Evolutionary conservation across 2,797 vertebrate species (phyloP).

Genomic region (Hydrolagus colliei): DNA sequence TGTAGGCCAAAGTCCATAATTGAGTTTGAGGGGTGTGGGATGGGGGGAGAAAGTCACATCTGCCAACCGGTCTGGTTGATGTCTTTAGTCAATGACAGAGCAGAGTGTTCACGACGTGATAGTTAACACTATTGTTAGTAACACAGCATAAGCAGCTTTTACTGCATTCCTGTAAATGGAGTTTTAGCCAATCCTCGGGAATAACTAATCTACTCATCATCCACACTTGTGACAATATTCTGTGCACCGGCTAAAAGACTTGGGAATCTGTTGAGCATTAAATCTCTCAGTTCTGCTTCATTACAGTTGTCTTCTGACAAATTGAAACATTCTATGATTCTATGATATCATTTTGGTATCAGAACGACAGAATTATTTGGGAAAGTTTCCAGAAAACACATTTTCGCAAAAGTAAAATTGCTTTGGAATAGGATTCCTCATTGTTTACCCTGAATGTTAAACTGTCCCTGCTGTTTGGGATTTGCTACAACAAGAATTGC

Average conservation of each 20-base stretch:
- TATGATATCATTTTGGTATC: neutral
- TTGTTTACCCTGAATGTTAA: neutral
- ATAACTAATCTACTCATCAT: too few relatives aligned
- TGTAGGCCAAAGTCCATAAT: too few relatives aligned
- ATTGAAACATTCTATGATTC: neutral
- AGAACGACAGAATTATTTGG: neutral
- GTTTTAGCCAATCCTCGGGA: too few relatives aligned
- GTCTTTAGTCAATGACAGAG: too few relatives aligned
- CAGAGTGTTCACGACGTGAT: too few relatives aligned
- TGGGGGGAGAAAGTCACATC: too few relatives aligned
- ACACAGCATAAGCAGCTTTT: too few relatives aligned
- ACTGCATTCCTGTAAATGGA: too few relatives aligned
- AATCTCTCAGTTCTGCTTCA: neutral
- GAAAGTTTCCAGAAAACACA: neutral
- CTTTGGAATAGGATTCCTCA: neutral
- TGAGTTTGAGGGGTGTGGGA: too few relatives aligned
- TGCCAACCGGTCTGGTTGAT: too few relatives aligned
- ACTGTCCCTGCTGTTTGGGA: neutral
- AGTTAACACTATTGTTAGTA: too few relatives aligned
- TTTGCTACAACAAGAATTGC: neutral
- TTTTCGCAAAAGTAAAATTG: neutral
- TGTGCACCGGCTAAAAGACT: neutral
- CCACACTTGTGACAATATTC: too few relatives aligned
- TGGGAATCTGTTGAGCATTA: slow-evolving; percentile 15
- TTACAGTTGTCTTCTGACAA: neutral